A percentile compares a stretch with the other conserved stretches of the same genome.
Conservation (phyloP, 2,113 vertebrate genomes). For the Salvelinus fontinalis region DNA sequence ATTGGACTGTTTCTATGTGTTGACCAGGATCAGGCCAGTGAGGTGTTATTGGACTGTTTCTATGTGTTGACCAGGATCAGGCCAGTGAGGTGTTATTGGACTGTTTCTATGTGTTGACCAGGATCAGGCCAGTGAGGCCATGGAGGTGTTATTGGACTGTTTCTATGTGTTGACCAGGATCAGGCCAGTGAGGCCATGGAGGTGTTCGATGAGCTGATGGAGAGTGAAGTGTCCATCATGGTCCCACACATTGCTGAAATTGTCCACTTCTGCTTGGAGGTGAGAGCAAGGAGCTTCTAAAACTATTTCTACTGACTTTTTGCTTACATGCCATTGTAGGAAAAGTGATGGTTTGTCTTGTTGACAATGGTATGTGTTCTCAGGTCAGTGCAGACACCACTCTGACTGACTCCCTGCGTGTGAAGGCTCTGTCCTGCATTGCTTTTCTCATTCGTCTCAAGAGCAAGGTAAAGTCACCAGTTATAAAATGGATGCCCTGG, state of each 20-base stretch:
- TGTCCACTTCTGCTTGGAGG: constrained; percentile 83
- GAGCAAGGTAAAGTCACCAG: constrained; percentile 70
- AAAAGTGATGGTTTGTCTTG: background rate
- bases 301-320: background rate
- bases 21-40: constrained; percentile 79
- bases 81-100: constrained; percentile 84
- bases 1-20: constrained; percentile 62
- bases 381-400: constrained; percentile 77
- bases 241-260: constrained; percentile 78
- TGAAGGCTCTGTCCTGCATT: constrained; percentile 82
- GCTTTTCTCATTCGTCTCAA: constrained; percentile 83
- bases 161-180: background rate
- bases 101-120: constrained; percentile 37
- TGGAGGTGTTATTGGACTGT: constrained; percentile 60
- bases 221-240: constrained; percentile 82
- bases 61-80: constrained; percentile 68
- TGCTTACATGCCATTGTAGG: background rate
- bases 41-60: constrained; percentile 78
- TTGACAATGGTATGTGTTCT: constrained; percentile 7
- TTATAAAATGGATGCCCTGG: constrained; percentile 3
- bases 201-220: constrained; percentile 86
- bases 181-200: constrained; percentile 86
- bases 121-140: constrained; percentile 83
- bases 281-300: constrained; percentile 24
- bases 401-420: constrained; percentile 76